phyloP scores from a whole-genome alignment of 2,797 vertebrate species.

The Scarus forsteni region DNA sequence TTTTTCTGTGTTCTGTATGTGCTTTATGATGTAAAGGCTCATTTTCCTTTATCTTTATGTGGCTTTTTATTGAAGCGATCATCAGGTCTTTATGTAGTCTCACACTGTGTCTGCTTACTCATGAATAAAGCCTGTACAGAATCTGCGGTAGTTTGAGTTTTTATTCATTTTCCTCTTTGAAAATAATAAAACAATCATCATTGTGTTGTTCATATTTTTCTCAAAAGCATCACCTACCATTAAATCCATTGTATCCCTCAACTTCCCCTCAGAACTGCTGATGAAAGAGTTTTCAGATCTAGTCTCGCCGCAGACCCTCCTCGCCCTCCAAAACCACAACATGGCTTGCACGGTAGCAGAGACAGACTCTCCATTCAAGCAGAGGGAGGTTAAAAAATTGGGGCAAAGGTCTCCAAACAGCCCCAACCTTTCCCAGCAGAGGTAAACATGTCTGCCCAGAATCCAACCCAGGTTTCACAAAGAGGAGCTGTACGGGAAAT shows the following conservation, averaged over 20 bases:
- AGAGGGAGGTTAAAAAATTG: conserved; percentile 44
- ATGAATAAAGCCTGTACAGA: conserved; percentile 62
- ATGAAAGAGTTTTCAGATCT: conserved; percentile 22
- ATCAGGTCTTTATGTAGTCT: conserved; percentile 20
- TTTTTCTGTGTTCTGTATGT: conserved; percentile 13
- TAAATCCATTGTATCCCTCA: conserved; percentile 1
- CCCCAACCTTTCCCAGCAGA: conserved; percentile 41
- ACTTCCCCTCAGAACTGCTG: conserved; percentile 11
- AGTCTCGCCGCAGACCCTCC: neutral
- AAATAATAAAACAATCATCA: neutral
- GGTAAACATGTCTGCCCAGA: conserved; percentile 43
- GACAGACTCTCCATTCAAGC: conserved; percentile 63
- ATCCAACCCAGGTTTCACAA: conserved; percentile 33
- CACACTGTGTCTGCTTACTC: conserved; percentile 4
- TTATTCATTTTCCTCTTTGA: neutral
- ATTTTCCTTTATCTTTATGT: conserved; percentile 26
- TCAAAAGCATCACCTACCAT: neutral
- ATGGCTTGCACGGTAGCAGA: conserved; percentile 20
- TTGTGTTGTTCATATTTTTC: neutral
- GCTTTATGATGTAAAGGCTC: conserved; percentile 21
- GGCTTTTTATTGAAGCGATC: conserved; percentile 35
- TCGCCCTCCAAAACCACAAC: conserved; percentile 13
- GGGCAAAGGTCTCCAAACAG: conserved; percentile 73
- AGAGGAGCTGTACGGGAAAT: conserved; percentile 23
- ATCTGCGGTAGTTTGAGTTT: neutral